A percentile compares a stretch with the other conserved stretches of the same genome.
Evolutionary conservation across 1,140 invertebrate species (phyloP).

Genomic region (Drosophila truncata): DNA sequence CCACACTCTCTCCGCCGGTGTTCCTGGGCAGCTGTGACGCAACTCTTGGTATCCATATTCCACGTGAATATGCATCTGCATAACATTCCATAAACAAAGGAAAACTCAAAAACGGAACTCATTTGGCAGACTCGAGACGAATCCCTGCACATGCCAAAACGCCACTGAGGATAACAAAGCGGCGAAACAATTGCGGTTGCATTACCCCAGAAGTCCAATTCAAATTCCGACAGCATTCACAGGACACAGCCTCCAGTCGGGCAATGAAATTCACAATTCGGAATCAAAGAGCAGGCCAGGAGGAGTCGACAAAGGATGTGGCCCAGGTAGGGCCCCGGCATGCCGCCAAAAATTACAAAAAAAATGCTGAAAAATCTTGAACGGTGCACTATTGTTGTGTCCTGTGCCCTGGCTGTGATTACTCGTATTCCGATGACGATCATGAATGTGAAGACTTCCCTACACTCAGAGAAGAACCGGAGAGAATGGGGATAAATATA

Average conservation of each 20-base stretch:
- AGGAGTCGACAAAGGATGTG: slow-evolving; percentile 59
- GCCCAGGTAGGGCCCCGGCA: slow-evolving; percentile 61
- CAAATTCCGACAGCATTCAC: slow-evolving; percentile 29
- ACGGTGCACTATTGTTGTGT: slow-evolving; percentile 72
- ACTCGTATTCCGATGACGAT: slow-evolving; percentile 54
- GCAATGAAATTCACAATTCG: slow-evolving; percentile 63
- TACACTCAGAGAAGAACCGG: slow-evolving; percentile 6
- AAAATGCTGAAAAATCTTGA: slow-evolving; percentile 45
- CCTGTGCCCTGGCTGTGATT: slow-evolving; percentile 65
- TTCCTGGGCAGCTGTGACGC: slow-evolving; percentile 64
- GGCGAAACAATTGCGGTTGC: slow-evolving; percentile 76
- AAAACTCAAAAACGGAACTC: slow-evolving; percentile 43
- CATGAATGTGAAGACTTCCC: slow-evolving; percentile 31
- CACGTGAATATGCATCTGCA: slow-evolving; percentile 59
- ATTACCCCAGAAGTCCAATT: slow-evolving; percentile 60
- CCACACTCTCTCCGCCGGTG: slow-evolving; percentile 7
- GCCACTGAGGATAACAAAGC: slow-evolving; percentile 51
- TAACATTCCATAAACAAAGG: slow-evolving; percentile 18
- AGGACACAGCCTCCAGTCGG: slow-evolving; percentile 39
- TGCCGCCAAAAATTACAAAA: slow-evolving; percentile 65
- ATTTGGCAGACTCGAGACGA: slow-evolving; percentile 54
- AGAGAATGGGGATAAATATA: too few relatives aligned
- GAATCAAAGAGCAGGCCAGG: slow-evolving; percentile 63
- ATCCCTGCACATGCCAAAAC: slow-evolving; percentile 79
- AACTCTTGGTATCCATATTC: slow-evolving; percentile 36